Evolutionary conservation across 2,113 vertebrate genomes (phyloP).

Genomic region (Odontesthes bonariensis): DNA sequence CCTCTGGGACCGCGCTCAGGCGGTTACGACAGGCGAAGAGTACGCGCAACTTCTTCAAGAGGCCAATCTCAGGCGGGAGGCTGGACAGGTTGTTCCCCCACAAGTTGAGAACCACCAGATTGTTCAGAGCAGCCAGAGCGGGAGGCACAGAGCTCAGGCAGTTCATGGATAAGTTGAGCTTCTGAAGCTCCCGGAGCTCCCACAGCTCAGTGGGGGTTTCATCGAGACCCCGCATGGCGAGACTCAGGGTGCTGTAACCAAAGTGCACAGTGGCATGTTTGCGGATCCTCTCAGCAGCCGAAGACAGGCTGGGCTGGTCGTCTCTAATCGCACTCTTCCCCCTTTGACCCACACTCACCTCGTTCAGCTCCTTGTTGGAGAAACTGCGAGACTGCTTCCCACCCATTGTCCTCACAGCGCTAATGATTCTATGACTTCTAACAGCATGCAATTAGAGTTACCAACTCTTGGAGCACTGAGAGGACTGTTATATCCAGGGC

Average conservation of each 20-base stretch:
- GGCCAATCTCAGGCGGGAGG: conserved; percentile 90
- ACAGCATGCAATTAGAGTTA: conserved; percentile 28
- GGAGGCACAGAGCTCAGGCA: conserved; percentile 85
- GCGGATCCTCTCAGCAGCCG: conserved; percentile 76
- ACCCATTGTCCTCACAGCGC: conserved; percentile 76
- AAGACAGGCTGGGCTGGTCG: conserved; percentile 79
- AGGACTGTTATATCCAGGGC: conserved; percentile 21
- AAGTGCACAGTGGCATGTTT: conserved; percentile 76
- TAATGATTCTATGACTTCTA: conserved; percentile 12
- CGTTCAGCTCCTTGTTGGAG: conserved; percentile 74
- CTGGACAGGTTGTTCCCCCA: conserved; percentile 88
- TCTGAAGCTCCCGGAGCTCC: conserved; percentile 91
- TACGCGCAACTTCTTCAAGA: conserved; percentile 88
- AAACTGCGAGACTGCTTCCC: conserved; percentile 76
- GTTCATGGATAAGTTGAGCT: conserved; percentile 94
- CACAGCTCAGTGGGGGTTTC: conserved; percentile 89
- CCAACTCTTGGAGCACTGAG: conserved; percentile 9
- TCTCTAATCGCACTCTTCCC: conserved; percentile 54
- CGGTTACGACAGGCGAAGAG: conserved; percentile 92
- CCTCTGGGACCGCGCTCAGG: conserved; percentile 89
- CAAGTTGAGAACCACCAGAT: conserved; percentile 91
- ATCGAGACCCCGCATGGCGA: conserved; percentile 89
- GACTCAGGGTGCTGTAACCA: conserved; percentile 87
- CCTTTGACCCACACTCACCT: conserved; percentile 58
- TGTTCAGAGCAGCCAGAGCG: conserved; percentile 84